Conservation (phyloP, 1,140 invertebrate species). For the Lithobius niger region DNA sequence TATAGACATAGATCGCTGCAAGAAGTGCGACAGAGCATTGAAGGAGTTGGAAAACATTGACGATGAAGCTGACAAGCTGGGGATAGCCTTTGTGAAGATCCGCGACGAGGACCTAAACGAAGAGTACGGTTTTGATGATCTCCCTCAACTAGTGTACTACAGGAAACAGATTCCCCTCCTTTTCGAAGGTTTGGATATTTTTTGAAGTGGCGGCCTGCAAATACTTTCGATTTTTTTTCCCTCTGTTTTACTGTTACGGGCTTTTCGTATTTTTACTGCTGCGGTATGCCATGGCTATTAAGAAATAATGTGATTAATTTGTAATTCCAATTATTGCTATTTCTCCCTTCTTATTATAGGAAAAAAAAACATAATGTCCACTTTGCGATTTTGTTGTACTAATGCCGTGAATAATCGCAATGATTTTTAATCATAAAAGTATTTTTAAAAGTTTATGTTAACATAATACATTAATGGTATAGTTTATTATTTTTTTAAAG, state of each 20-base stretch:
- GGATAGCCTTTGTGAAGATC: conserved; percentile 89
- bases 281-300: too few relatives aligned
- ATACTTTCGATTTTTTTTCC: too few relatives aligned
- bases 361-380: too few relatives aligned
- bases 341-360: neutral
- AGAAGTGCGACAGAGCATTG: conserved; percentile 76
- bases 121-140: conserved; percentile 75
- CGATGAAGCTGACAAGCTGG: conserved; percentile 87
- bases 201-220: too few relatives aligned
- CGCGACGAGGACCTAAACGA: conserved; percentile 79
- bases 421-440: too few relatives aligned
- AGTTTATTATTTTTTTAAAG: too few relatives aligned
- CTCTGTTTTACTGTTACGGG: too few relatives aligned
- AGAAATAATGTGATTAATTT: neutral
- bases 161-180: conserved; percentile 87
- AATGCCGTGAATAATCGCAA: too few relatives aligned
- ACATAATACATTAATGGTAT: too few relatives aligned
- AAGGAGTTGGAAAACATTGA: conserved; percentile 85
- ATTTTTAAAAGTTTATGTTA: too few relatives aligned
- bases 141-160: conserved; percentile 85
- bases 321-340: neutral
- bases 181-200: conserved; percentile 73
- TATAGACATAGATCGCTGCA: conserved; percentile 79
- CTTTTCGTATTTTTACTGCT: too few relatives aligned
- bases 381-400: too few relatives aligned